Percentiles rank a stretch among this genome's conserved stretches.
Evolutionary conservation across 1,140 invertebrate genomes (phyloP).

Genomic region (Drosophila kikkawai): DNA sequence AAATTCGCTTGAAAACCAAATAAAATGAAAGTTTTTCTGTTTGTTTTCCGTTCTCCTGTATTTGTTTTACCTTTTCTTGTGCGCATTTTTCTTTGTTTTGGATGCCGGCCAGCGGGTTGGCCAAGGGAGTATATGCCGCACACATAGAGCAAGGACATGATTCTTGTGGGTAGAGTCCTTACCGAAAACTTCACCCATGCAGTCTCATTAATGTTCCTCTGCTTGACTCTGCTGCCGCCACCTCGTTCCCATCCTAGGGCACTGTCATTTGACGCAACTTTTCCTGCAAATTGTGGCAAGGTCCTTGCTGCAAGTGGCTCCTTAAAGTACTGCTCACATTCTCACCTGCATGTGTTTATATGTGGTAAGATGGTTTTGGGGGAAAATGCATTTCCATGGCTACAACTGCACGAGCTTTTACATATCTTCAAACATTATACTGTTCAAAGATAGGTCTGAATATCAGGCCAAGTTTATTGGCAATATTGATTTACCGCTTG

Average conservation of each 20-base stretch:
- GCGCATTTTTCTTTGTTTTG: constrained; percentile 43
- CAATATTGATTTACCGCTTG: constrained; percentile 2
- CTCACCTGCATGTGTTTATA: constrained; percentile 9
- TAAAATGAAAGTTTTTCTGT: constrained; percentile 53
- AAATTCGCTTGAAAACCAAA: constrained; percentile 55
- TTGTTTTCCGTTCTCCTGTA: constrained; percentile 33
- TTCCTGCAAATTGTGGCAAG: constrained; percentile 45
- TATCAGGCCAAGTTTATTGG: constrained; percentile 24
- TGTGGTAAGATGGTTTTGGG: constrained; percentile 1
- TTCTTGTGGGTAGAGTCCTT: constrained; percentile 26
- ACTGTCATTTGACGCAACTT: constrained; percentile 39
- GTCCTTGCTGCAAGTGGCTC: constrained; percentile 46
- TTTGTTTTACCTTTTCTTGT: constrained; percentile 32
- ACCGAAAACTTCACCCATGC: constrained; percentile 47
- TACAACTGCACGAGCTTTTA: background rate
- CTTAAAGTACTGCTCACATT: constrained; percentile 33
- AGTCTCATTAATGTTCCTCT: constrained; percentile 46
- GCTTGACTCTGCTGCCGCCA: background rate
- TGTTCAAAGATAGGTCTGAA: background rate
- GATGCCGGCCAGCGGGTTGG: constrained; percentile 35
- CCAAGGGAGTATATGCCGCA: constrained; percentile 32
- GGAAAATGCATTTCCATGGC: constrained; percentile 22
- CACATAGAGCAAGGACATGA: constrained; percentile 7
- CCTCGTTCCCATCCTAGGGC: background rate
- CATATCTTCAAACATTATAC: background rate